Percentiles rank a stretch among this genome's conserved stretches.
Evolutionary conservation across 2,888 invertebrate species (phyloP).

Genomic region (Acanthosepion lycidas): DNA sequence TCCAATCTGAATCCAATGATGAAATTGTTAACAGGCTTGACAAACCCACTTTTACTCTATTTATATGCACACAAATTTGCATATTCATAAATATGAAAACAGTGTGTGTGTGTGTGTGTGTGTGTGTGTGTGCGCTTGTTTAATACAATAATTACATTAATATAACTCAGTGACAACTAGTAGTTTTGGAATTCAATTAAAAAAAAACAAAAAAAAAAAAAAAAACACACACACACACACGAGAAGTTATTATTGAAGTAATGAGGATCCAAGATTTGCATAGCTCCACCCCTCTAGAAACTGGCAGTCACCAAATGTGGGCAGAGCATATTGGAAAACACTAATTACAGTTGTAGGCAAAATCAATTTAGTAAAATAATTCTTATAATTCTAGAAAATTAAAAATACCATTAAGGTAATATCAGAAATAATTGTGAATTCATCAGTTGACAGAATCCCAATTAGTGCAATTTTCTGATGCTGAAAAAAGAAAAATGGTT

Average conservation of each 20-base stretch:
- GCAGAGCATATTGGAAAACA: background rate
- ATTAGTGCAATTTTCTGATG: background rate
- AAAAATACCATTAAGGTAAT: background rate
- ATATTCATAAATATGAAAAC: background rate
- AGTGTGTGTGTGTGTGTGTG: no score
- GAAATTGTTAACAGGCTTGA: background rate
- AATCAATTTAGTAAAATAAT: background rate
- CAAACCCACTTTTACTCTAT: background rate
- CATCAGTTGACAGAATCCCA: background rate
- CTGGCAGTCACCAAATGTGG: background rate
- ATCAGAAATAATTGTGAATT: background rate
- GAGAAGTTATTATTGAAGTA: background rate
- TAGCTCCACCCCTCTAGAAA: background rate
- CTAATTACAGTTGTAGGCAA: background rate
- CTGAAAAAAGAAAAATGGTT: no score
- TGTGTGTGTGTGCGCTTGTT: background rate
- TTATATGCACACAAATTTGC: background rate
- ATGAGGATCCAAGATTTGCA: conserved; percentile 17
- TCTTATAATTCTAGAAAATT: background rate
- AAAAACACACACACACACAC: background rate
- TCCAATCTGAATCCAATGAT: background rate
- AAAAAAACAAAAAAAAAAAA: background rate
- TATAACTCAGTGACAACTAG: background rate
- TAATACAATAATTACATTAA: background rate
- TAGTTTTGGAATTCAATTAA: conserved; percentile 23